Conservation (phyloP, 1,140 invertebrate genomes). For the Polypedilum pembai region DNA sequence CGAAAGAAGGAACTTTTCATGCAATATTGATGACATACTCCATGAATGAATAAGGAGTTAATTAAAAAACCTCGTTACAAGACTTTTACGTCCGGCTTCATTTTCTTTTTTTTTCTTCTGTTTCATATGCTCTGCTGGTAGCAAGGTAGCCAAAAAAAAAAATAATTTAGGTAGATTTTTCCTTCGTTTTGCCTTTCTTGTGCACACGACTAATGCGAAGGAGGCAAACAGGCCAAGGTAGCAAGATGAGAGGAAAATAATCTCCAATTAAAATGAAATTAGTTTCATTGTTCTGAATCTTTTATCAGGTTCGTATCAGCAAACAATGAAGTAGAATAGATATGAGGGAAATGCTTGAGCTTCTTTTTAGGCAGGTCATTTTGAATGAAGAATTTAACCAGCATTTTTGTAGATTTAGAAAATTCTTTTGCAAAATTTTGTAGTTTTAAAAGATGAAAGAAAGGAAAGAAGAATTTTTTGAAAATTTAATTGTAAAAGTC, state of each 20-base stretch:
- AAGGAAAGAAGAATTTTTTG: too few species aligned
- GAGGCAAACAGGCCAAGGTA: neutral
- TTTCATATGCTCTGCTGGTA: neutral
- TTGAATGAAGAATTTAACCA: too few species aligned
- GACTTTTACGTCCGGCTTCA: neutral
- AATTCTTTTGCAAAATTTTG: too few species aligned
- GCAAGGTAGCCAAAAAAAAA: neutral
- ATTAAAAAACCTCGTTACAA: constrained; percentile 19
- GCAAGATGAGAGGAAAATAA: constrained; percentile 15
- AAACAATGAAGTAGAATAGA: neutral
- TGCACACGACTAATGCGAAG: neutral
- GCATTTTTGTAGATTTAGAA: too few species aligned
- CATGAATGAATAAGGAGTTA: constrained; percentile 13
- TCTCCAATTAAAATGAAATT: constrained; percentile 27
- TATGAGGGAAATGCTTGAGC: neutral
- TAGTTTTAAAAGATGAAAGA: too few species aligned
- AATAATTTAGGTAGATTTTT: neutral
- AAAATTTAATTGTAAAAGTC: too few species aligned
- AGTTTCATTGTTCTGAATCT: constrained; percentile 25
- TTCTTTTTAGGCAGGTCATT: neutral
- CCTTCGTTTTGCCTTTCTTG: neutral
- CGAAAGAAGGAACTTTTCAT: neutral
- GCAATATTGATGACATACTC: constrained; percentile 12
- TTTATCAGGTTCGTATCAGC: constrained; percentile 23
- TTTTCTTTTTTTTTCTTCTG: neutral